Percentiles rank a stretch among this genome's conserved stretches.
phyloP scores from a whole-genome alignment of 2,113 vertebrate species.

The Herpetotheres cachinnans region DNA sequence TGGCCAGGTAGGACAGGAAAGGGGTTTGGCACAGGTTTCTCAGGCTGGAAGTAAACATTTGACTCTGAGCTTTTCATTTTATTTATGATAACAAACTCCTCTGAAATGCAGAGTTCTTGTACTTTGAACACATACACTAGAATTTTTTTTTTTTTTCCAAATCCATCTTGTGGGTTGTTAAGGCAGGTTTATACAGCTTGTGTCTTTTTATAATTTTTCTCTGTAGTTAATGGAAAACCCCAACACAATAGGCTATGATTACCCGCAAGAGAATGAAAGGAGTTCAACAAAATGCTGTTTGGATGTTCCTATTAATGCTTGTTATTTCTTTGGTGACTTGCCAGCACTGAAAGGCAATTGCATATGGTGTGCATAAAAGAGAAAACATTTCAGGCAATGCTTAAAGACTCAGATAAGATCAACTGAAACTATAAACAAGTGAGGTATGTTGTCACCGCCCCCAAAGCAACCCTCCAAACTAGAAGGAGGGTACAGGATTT shows the following conservation, averaged over 20 bases:
- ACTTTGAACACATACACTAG: not conserved
- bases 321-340: not conserved
- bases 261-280: not conserved
- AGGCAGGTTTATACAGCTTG: not conserved
- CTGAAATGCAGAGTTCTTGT: not conserved
- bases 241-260: not conserved
- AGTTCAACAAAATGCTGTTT: not conserved
- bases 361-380: not conserved
- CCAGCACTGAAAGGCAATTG: not conserved
- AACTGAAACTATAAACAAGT: conserved; percentile 33
- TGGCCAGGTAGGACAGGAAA: not conserved
- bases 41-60: not conserved
- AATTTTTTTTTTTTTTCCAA: not conserved
- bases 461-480: not conserved
- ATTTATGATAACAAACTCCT: not conserved
- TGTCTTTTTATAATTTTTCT: not conserved
- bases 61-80: not conserved
- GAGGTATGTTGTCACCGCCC: not conserved
- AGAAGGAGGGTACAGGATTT: not conserved
- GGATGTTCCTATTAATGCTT: not conserved
- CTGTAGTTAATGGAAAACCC: not conserved
- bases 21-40: not conserved
- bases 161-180: not conserved
- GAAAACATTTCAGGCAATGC: not conserved
- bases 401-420: not conserved